Conservation (phyloP, 1,140 invertebrate species). For the Lutraria rhynchaena region DNA sequence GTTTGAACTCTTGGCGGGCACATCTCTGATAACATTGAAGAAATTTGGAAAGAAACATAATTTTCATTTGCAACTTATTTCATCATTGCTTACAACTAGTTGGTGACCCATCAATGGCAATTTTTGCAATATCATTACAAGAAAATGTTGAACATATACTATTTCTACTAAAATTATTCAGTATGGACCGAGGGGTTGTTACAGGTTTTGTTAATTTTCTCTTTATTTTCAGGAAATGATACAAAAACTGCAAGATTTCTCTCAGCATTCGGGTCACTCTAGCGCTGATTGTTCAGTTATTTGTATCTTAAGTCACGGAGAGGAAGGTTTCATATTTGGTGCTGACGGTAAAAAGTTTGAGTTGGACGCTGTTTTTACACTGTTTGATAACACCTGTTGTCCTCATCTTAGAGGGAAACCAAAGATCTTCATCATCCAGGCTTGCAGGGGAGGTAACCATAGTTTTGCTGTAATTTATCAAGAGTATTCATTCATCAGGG, state of each 20-base stretch:
- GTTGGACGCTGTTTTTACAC: slow-evolving; percentile 72
- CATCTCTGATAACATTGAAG: no score
- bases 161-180: no score
- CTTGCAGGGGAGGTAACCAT: slow-evolving; percentile 78
- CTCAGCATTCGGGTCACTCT: slow-evolving; percentile 63
- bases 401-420: slow-evolving; percentile 75
- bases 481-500: no score
- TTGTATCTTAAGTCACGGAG: slow-evolving; percentile 78
- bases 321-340: slow-evolving; percentile 77
- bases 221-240: slow-evolving; percentile 72
- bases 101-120: no score
- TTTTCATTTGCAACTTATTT: no score
- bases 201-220: no score
- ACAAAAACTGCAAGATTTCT: slow-evolving; percentile 73
- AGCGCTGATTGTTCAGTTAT: slow-evolving; percentile 72
- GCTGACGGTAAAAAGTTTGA: slow-evolving; percentile 76
- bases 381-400: slow-evolving; percentile 78
- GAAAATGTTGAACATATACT: no score
- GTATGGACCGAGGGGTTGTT: no score
- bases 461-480: background rate
- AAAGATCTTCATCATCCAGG: slow-evolving; percentile 80
- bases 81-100: no score
- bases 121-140: no score
- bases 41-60: no score
- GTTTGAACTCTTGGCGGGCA: no score